Base-by-base conservation (phyloP, 2,888 invertebrate genomes). In the Athripsodes cinereus region DNA sequence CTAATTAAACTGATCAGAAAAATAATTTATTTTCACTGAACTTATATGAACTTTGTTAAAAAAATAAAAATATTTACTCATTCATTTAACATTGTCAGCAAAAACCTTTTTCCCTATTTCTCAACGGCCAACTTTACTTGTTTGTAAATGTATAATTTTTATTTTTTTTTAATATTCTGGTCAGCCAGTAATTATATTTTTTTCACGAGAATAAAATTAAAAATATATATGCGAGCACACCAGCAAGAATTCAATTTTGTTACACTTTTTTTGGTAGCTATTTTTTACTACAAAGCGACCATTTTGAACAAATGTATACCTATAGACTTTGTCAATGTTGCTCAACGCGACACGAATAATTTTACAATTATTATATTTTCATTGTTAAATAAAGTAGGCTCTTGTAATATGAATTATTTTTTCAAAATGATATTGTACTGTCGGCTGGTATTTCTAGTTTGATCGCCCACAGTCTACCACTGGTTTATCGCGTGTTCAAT, bases 401-500 rank as follows among this genome's bases (percentile, higher is more conserved):
- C n/a, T 26, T 26, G 26, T 26, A 6, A 26, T 26, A 26, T n/a
- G n/a, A n/a, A n/a, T n/a, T n/a, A n/a, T n/a, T 6, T 26, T 26
- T 26, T 26, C 26, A 26, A 10, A 6, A 26, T 26, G 56, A 56
- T 56, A 51, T 48, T 26, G 26, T 31, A n/a, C 22, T 51, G 40
- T 44, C 1, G 48, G n/a, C n/a, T n/a, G n/a, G n/a, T n/a, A n/a
- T n/a, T n/a, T n/a, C 22, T 20, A 46, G 48, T 52, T 52, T 57
- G 52, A 52, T 53, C 22, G 56, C 46, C 56, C 16, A 40, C 13
- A 13, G 16, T 16, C 13, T 16, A 34, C 22, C 34, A 26, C 47
- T 19, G 10, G 18, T 40, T 26, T 26, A 53, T 53, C 53, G 57
- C 57, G 57, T 57, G 57, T 18, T 35, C 49, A 18, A 34, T n/a